phyloP scores from a whole-genome alignment of 2,888 invertebrate species.

The Megastigmus dorsalis region DNA sequence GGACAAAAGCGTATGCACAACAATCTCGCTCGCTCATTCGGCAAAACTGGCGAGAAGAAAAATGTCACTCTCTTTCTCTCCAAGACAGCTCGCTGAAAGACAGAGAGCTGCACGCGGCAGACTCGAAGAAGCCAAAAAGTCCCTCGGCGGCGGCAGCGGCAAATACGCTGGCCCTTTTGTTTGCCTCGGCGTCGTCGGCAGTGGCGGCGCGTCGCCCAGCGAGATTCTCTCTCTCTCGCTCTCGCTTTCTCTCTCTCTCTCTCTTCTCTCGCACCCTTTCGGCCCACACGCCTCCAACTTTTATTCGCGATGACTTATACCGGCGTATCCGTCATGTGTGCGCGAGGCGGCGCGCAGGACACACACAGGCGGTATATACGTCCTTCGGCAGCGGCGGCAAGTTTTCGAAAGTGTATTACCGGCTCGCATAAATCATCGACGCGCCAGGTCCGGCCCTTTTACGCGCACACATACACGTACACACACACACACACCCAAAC shows the following conservation, averaged over 20 bases:
- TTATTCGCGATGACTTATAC: conserved; percentile 43
- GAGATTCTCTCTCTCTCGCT: conserved; percentile 1
- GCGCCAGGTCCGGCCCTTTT: background rate
- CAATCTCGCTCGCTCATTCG: too few relatives aligned
- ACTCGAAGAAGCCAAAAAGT: too few relatives aligned
- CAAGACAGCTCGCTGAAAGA: too few relatives aligned
- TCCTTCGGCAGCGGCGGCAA: conserved; percentile 17
- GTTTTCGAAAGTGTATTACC: conserved; percentile 56
- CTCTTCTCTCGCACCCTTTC: background rate
- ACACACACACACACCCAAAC: too few relatives aligned
- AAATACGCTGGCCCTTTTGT: conserved; percentile 2
- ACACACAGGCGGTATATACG: too few relatives aligned
- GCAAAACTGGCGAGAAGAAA: too few relatives aligned
- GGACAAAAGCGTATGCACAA: too few relatives aligned
- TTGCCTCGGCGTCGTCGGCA: too few relatives aligned
- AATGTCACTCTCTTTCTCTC: too few relatives aligned
- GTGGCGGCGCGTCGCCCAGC: background rate
- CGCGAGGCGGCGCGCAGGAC: background rate
- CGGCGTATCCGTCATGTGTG: conserved; percentile 19
- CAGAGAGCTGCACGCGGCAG: too few relatives aligned
- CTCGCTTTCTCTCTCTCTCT: background rate
- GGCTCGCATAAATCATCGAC: conserved; percentile 52
- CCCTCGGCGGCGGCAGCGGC: too few relatives aligned
- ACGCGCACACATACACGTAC: too few relatives aligned
- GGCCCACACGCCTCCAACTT: background rate